Evolutionary conservation across 2,888 invertebrate genomes (phyloP).

Genomic region (Electrophaes corylata): DNA sequence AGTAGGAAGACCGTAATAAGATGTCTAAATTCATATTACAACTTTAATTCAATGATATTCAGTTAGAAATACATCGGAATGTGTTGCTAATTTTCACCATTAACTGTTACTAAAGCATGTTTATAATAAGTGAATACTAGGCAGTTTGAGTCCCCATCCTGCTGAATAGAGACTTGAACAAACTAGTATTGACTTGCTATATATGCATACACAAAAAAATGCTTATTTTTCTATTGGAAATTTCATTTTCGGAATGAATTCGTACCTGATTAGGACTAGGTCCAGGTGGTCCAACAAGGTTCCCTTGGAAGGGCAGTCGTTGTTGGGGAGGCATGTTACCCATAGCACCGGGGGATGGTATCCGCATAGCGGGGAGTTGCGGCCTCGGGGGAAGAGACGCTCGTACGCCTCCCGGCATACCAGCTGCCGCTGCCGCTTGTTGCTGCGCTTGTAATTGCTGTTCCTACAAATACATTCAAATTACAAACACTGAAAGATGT

Average conservation of each 20-base stretch:
- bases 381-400: slow-evolving; percentile 47
- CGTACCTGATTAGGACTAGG: slow-evolving; percentile 88
- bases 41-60: too few species aligned
- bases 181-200: too few species aligned
- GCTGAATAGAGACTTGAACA: too few species aligned
- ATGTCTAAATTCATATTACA: too few species aligned
- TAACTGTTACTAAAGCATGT: too few species aligned
- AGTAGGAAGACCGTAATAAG: too few species aligned
- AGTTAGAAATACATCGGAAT: too few species aligned
- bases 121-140: too few species aligned
- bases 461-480: slow-evolving; percentile 65
- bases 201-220: too few species aligned
- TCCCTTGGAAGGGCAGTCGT: slow-evolving; percentile 81
- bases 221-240: too few species aligned
- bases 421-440: slow-evolving; percentile 45
- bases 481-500: background rate
- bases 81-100: too few species aligned
- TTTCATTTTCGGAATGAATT: too few species aligned
- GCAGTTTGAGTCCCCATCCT: background rate
- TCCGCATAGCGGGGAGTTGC: slow-evolving; percentile 82
- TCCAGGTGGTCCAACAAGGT: slow-evolving; percentile 89
- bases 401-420: slow-evolving; percentile 44
- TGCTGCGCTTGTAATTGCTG: slow-evolving; percentile 85
- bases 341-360: slow-evolving; percentile 86
- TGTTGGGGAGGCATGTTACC: slow-evolving; percentile 61